Conservation (phyloP, 2,113 vertebrate species). For the Cynoglossus semilaevis region DNA sequence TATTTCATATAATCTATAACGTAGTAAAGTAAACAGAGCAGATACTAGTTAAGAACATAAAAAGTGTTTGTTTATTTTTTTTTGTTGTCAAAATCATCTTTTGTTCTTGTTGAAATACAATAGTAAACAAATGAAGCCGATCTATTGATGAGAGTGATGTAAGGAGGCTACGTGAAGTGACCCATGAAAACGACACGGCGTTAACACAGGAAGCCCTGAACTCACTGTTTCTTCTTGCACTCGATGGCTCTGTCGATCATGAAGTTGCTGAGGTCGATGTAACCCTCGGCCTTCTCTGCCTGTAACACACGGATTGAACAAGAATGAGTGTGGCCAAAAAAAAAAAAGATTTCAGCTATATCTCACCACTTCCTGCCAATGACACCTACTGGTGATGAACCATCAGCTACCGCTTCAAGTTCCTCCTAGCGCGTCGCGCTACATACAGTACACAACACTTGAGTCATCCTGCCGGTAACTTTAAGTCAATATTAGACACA, state of each 20-base stretch:
- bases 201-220: background rate
- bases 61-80: too few relatives aligned
- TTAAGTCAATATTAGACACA: background rate
- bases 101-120: too few relatives aligned
- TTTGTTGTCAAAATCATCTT: too few relatives aligned
- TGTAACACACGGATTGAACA: constrained; percentile 64
- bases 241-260: constrained; percentile 88
- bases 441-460: background rate
- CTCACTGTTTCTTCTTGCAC: constrained; percentile 99
- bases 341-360: background rate
- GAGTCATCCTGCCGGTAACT: constrained; percentile 19
- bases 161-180: too few relatives aligned
- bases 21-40: too few relatives aligned
- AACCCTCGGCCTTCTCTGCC: constrained; percentile 97
- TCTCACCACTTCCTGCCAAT: constrained; percentile 51
- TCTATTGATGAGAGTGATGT: too few relatives aligned
- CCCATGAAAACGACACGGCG: too few relatives aligned
- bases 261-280: constrained; percentile 91
- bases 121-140: too few relatives aligned
- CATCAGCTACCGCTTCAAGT: constrained; percentile 26
- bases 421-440: background rate
- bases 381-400: background rate
- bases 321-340: background rate
- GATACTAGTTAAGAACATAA: too few relatives aligned
- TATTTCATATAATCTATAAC: too few relatives aligned